Conservation (phyloP, 2,888 invertebrate genomes). For the Marasmarcha lunaedactyla region DNA sequence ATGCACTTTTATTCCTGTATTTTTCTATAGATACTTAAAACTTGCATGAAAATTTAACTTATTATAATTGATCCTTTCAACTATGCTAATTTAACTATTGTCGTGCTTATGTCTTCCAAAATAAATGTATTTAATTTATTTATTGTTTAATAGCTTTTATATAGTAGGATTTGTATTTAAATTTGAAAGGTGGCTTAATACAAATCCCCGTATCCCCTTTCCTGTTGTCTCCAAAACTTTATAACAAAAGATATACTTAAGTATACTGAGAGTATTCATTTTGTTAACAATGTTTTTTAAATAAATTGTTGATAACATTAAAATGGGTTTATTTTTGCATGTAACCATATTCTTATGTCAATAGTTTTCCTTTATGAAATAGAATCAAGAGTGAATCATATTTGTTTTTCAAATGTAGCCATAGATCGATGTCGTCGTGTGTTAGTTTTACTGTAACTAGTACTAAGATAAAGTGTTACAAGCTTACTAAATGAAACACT, state of each 20-base stretch:
- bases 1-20: slow-evolving; percentile 54
- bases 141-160: slow-evolving; percentile 30
- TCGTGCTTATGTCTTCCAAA: slow-evolving; percentile 59
- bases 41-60: slow-evolving; percentile 61
- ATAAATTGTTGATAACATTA: slow-evolving; percentile 2
- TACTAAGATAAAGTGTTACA: slow-evolving; percentile 20
- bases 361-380: too few species aligned
- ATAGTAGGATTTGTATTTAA: slow-evolving; percentile 31
- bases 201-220: slow-evolving; percentile 1
- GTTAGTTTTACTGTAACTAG: slow-evolving; percentile 34
- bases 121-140: slow-evolving; percentile 61
- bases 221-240: too few species aligned
- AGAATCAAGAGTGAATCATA: not conserved
- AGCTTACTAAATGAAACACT: too few species aligned
- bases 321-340: slow-evolving; percentile 34
- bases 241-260: too few species aligned
- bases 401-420: slow-evolving; percentile 24
- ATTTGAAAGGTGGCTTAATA: slow-evolving; percentile 31
- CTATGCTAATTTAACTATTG: slow-evolving; percentile 25
- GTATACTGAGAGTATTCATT: too few species aligned
- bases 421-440: slow-evolving; percentile 55
- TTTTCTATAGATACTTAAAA: slow-evolving; percentile 30
- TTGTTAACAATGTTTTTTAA: not conserved
- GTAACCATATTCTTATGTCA: slow-evolving; percentile 24
- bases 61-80: slow-evolving; percentile 24